A percentile compares a stretch with the other conserved stretches of the same genome.
Evolutionary conservation across 35 echinoderm and acorn worm genomes (phyloP).

Genomic region (Patiria miniata): DNA sequence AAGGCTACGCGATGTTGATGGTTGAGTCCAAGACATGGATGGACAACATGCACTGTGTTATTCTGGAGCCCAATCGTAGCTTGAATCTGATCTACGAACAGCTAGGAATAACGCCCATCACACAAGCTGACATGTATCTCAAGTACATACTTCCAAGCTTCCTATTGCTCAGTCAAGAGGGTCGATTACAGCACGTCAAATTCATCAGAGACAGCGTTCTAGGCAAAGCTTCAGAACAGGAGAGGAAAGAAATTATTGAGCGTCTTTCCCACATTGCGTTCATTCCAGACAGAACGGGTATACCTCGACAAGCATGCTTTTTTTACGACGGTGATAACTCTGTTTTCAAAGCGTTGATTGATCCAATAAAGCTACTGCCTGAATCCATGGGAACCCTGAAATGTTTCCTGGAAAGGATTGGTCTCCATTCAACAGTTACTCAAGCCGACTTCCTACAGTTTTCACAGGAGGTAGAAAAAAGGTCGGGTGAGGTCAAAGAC

Average conservation of each 20-base stretch:
- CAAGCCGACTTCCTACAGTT: neutral
- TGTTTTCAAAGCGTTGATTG: conserved; percentile 5
- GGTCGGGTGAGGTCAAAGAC: neutral
- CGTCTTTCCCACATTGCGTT: neutral
- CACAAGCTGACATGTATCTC: conserved; percentile 5
- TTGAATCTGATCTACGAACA: conserved; percentile 10
- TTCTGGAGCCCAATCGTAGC: neutral
- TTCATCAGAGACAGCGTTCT: conserved; percentile 22
- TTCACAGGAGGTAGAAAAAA: neutral
- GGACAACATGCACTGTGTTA: neutral
- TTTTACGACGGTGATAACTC: neutral
- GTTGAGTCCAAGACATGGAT: neutral
- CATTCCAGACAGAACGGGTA: neutral
- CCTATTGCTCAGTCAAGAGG: neutral
- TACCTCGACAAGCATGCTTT: neutral
- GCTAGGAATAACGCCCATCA: conserved; percentile 18
- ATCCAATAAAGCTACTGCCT: neutral
- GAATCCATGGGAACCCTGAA: neutral
- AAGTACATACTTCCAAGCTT: conserved; percentile 38
- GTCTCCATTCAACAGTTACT: neutral
- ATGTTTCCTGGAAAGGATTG: neutral
- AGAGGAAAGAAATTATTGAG: neutral
- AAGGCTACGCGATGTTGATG: neutral
- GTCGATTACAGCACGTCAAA: neutral
- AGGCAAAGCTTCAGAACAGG: neutral